Evolutionary conservation across 2,797 vertebrate species (phyloP).

Genomic region (Nasua narica): DNA sequence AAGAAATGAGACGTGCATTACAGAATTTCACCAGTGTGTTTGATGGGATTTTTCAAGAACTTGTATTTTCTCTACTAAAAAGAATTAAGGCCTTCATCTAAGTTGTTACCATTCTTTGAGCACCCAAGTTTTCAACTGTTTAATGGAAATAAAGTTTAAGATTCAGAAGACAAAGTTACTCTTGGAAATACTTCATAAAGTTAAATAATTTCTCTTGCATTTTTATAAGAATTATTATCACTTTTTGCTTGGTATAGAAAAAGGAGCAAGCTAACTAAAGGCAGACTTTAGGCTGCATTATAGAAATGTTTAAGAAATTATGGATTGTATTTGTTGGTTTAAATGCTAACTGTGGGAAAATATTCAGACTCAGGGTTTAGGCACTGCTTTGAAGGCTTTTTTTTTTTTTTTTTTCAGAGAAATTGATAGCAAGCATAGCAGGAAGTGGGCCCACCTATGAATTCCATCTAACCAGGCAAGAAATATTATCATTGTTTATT

Average conservation of each 20-base stretch:
- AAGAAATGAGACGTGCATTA: conserved; percentile 87
- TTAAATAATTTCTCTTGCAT: conserved; percentile 90
- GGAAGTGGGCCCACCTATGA: conserved; percentile 78
- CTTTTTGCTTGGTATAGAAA: conserved; percentile 85
- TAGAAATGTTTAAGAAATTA: conserved; percentile 91
- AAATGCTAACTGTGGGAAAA: conserved; percentile 94
- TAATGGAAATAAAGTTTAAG: conserved; percentile 82
- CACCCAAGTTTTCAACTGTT: conserved; percentile 86
- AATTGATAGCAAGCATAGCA: conserved; percentile 86
- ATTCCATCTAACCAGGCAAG: conserved; percentile 90
- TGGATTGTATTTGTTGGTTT: conserved; percentile 92
- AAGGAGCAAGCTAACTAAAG: conserved; percentile 89
- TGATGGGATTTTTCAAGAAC: conserved; percentile 88
- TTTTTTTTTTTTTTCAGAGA: conserved; percentile 85
- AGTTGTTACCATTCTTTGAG: conserved; percentile 89
- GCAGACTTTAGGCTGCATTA: conserved; percentile 89
- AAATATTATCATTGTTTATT: conserved; percentile 90
- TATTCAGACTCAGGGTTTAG: conserved; percentile 92
- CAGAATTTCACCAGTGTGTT: conserved; percentile 91
- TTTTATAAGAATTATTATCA: conserved; percentile 87
- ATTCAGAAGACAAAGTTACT: conserved; percentile 84
- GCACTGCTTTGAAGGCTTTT: conserved; percentile 90
- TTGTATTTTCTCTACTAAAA: conserved; percentile 93
- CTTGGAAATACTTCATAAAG: conserved; percentile 86
- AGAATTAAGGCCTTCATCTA: conserved; percentile 89